Evolutionary conservation across 1,140 invertebrate species (phyloP).

Genomic region (Drosophila parabipectinata): DNA sequence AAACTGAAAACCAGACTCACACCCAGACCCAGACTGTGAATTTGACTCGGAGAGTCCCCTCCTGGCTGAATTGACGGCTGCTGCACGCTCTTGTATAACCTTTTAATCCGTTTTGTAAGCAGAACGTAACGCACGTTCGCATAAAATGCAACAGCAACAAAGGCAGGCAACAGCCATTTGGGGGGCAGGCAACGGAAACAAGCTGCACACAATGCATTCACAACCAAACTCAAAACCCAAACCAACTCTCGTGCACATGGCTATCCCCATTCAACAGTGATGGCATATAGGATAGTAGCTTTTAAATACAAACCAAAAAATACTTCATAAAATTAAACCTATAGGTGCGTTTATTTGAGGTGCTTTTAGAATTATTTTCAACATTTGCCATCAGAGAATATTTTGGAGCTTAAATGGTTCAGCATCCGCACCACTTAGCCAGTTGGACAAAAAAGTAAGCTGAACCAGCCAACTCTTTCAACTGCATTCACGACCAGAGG

Average conservation of each 20-base stretch:
- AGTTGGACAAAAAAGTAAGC: neutral
- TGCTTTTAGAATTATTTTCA: neutral
- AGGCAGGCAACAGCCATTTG: constrained; percentile 23
- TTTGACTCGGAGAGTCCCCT: neutral
- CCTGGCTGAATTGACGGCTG: constrained; percentile 45
- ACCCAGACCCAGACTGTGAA: constrained; percentile 11
- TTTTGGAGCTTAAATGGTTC: neutral
- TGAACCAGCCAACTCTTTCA: neutral
- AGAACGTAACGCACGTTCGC: constrained; percentile 79
- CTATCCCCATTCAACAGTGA: constrained; percentile 10
- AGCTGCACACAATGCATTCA: constrained; percentile 70
- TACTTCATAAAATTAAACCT: neutral
- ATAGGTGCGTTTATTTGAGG: neutral
- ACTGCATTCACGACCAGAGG: constrained; percentile 30
- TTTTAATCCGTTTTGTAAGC: constrained; percentile 84
- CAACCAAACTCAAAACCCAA: constrained; percentile 18
- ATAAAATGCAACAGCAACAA: constrained; percentile 54
- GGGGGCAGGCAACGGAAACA: constrained; percentile 55
- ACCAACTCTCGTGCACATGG: constrained; percentile 32
- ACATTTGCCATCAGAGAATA: neutral
- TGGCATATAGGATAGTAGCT: constrained; percentile 7
- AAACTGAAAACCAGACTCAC: constrained; percentile 10
- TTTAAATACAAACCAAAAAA: neutral
- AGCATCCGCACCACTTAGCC: neutral
- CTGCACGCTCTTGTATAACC: constrained; percentile 79